Evolutionary conservation across 1,140 invertebrate species (phyloP).

Genomic region (Odontomachus brunneus): DNA sequence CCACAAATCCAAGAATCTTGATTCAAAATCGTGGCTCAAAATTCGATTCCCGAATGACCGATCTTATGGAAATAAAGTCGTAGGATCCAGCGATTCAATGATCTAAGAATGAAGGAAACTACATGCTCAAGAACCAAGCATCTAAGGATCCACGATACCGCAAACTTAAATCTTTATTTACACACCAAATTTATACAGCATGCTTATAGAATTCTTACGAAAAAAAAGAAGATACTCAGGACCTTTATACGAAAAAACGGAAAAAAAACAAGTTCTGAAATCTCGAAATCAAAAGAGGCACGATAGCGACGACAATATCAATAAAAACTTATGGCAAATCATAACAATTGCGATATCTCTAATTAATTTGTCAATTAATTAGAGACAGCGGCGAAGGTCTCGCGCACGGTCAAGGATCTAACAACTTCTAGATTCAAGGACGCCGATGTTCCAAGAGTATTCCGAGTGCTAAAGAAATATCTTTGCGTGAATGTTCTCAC

Average conservation of each 20-base stretch:
- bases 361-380: slow-evolving; percentile 56
- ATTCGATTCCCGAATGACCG: too few relatives aligned
- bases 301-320: slow-evolving; percentile 41
- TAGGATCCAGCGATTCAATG: slow-evolving; percentile 18
- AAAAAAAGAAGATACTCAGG: slow-evolving; percentile 17
- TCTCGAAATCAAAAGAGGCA: slow-evolving; percentile 11
- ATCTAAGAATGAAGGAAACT: slow-evolving; percentile 25
- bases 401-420: slow-evolving; percentile 25
- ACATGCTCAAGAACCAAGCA: slow-evolving; percentile 15
- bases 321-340: slow-evolving; percentile 68
- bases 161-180: slow-evolving; percentile 36
- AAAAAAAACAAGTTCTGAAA: neutral
- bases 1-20: neutral
- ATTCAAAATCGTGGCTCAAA: too few relatives aligned
- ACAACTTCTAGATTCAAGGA: slow-evolving; percentile 6
- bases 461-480: neutral
- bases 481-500: neutral
- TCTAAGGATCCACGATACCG: slow-evolving; percentile 28
- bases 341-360: slow-evolving; percentile 58
- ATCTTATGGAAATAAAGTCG: neutral
- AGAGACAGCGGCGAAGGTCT: slow-evolving; percentile 27
- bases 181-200: slow-evolving; percentile 19
- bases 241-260: neutral
- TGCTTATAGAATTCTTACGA: slow-evolving; percentile 39
- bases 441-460: neutral